phyloP scores from a whole-genome alignment of 2,797 vertebrate species.

The Periophthalmus magnuspinnatus region DNA sequence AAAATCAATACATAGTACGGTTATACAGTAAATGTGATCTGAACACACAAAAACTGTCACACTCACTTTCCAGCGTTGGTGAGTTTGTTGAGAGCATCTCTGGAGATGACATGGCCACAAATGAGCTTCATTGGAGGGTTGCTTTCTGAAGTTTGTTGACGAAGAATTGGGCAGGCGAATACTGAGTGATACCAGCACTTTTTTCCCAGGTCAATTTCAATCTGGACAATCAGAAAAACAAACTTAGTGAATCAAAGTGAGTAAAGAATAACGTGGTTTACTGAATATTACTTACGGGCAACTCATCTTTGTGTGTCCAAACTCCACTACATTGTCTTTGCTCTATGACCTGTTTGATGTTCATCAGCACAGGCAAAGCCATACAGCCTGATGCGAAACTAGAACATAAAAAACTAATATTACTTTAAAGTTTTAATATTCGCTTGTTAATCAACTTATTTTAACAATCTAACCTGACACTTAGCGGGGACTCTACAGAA shows the following conservation, averaged over 20 bases:
- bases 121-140: constrained; percentile 95
- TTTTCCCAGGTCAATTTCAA: constrained; percentile 91
- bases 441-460: neutral
- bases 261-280: neutral
- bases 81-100: constrained; percentile 93
- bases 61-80: constrained; percentile 92
- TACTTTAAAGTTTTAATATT: neutral
- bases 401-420: constrained; percentile 8
- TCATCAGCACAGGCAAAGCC: constrained; percentile 90
- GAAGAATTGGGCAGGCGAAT: constrained; percentile 91
- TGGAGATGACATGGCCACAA: constrained; percentile 90
- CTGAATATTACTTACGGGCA: constrained; percentile 77
- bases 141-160: constrained; percentile 90
- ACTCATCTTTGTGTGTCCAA: constrained; percentile 91
- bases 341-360: constrained; percentile 92
- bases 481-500: constrained; percentile 90
- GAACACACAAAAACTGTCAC: neutral
- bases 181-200: constrained; percentile 95
- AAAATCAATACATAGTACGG: neutral
- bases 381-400: constrained; percentile 91
- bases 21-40: neutral
- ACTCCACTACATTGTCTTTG: constrained; percentile 90
- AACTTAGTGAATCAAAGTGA: neutral
- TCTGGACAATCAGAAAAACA: constrained; percentile 64
- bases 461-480: constrained; percentile 80